Evolutionary conservation across 2,888 invertebrate species (phyloP).

Genomic region (Alitta virens): DNA sequence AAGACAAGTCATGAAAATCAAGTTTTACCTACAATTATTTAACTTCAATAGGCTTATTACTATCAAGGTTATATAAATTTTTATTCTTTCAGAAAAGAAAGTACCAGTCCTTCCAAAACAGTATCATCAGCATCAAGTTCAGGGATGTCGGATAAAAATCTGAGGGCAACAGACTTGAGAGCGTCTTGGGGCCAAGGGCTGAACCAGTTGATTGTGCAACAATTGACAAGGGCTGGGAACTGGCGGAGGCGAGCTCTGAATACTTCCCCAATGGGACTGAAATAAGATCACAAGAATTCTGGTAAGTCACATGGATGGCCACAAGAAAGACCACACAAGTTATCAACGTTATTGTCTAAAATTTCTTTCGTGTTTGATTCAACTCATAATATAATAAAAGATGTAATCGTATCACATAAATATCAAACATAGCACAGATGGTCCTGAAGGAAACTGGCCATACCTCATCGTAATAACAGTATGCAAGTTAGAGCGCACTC

Average conservation of each 20-base stretch:
- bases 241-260: constrained; percentile 57
- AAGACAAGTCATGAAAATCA: no score
- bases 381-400: no score
- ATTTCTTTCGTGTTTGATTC: no score
- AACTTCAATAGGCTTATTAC: no score
- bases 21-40: no score
- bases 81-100: no score
- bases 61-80: no score
- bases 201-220: constrained; percentile 59
- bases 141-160: constrained; percentile 62
- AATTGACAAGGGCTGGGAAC: constrained; percentile 58
- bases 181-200: constrained; percentile 80
- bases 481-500: constrained; percentile 56
- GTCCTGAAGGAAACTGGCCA: constrained; percentile 3
- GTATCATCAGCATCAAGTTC: constrained; percentile 66
- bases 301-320: no score
- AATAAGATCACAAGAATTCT: constrained; percentile 8
- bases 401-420: no score
- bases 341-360: no score
- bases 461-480: constrained; percentile 61
- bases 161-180: constrained; percentile 59
- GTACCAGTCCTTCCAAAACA: constrained; percentile 58
- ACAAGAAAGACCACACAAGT: no score
- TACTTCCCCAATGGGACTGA: constrained; percentile 62
- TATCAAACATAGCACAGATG: no score